Conservation (phyloP, 1,140 invertebrate species). For the Meloidogyne exigua region DNA sequence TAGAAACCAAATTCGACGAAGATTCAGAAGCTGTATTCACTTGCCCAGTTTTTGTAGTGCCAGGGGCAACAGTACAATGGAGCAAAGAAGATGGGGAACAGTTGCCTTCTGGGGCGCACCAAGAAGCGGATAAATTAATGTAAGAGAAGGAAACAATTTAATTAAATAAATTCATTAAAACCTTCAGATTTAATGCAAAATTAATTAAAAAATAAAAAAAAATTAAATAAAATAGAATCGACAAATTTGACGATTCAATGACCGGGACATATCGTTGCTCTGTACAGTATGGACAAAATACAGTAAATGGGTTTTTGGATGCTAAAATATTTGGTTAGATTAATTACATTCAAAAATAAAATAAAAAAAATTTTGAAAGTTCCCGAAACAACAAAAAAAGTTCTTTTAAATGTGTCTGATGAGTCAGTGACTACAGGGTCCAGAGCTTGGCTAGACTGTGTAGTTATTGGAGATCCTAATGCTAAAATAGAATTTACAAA, state of each 20-base stretch:
- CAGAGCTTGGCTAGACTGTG: constrained; percentile 59
- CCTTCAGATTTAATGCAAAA: too few species aligned
- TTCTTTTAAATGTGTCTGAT: constrained; percentile 55
- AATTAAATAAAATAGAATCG: too few species aligned
- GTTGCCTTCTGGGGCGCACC: constrained; percentile 51
- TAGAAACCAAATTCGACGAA: constrained; percentile 55
- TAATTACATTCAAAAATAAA: constrained; percentile 16
- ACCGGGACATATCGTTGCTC: constrained; percentile 56
- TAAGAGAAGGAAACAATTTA: constrained; percentile 24
- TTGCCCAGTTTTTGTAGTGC: constrained; percentile 62
- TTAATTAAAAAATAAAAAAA: too few species aligned
- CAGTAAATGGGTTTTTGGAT: constrained; percentile 59
- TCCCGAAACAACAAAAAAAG: constrained; percentile 63
- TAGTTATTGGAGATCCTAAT: constrained; percentile 56
- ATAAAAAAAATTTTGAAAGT: constrained; percentile 42
- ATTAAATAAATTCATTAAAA: too few species aligned
- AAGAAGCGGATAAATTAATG: constrained; percentile 56
- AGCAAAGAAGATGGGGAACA: constrained; percentile 42
- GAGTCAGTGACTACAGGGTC: constrained; percentile 60
- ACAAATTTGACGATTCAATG: constrained; percentile 55
- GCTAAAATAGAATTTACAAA: constrained; percentile 57
- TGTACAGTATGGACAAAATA: constrained; percentile 55
- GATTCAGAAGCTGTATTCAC: constrained; percentile 55
- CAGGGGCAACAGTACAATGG: constrained; percentile 58
- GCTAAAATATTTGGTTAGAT: constrained; percentile 60